Conservation (phyloP, 2,113 vertebrate species). For the Hiodon tergisus region DNA sequence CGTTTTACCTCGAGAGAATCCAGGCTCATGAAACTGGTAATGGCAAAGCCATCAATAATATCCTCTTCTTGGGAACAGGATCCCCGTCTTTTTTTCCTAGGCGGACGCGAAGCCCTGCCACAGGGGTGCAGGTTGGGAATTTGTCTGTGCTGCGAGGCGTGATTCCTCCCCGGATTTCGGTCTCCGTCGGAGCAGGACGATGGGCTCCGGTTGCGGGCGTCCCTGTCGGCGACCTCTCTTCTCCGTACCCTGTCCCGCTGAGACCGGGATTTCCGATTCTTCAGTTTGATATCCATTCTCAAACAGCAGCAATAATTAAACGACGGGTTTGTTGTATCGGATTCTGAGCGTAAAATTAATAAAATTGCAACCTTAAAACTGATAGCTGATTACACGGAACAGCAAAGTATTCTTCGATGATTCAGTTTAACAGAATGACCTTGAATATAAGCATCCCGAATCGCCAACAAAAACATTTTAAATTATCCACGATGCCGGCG, state of each 20-base stretch:
- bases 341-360: background rate
- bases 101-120: constrained; percentile 42
- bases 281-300: constrained; percentile 64
- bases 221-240: constrained; percentile 55
- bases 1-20: constrained; percentile 66
- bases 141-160: constrained; percentile 49
- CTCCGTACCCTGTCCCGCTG: constrained; percentile 65
- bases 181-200: constrained; percentile 66
- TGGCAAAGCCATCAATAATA: constrained; percentile 72
- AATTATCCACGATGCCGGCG: constrained; percentile 12
- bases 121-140: constrained; percentile 36
- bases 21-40: constrained; percentile 70
- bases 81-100: constrained; percentile 62
- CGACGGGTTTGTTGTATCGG: background rate
- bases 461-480: constrained; percentile 7
- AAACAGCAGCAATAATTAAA: background rate
- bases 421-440: constrained; percentile 33
- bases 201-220: constrained; percentile 57
- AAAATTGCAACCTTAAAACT: background rate
- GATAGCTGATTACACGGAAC: background rate
- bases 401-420: background rate
- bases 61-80: constrained; percentile 73
- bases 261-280: constrained; percentile 63
- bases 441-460: constrained; percentile 35
- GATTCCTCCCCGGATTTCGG: constrained; percentile 58